phyloP scores from a whole-genome alignment of 1,140 invertebrate genomes.

The Macrobrachium nipponense region DNA sequence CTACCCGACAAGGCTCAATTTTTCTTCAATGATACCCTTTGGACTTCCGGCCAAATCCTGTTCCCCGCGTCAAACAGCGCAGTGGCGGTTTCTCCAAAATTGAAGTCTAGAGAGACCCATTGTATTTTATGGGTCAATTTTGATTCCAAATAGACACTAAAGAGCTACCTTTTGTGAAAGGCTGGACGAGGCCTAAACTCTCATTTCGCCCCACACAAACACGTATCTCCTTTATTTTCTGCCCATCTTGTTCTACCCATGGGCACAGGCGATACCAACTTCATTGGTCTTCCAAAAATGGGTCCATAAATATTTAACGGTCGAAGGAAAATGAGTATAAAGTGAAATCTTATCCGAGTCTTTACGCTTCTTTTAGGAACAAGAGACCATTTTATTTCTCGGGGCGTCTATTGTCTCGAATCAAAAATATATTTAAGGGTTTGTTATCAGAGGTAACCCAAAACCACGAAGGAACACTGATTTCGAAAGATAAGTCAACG shows the following conservation, averaged over 20 bases:
- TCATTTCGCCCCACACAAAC: not conserved
- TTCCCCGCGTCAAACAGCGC: too few relatives aligned
- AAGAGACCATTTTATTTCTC: conserved; percentile 26
- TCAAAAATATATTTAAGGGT: conserved; percentile 50
- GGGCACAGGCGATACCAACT: conserved; percentile 24
- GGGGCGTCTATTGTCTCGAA: conserved; percentile 42
- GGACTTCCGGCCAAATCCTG: too few relatives aligned
- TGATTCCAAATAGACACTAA: too few relatives aligned
- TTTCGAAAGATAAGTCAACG: conserved; percentile 13
- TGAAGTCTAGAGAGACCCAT: too few relatives aligned
- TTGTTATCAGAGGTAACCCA: conserved; percentile 53
- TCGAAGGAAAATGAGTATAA: conserved; percentile 14
- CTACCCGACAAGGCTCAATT: too few relatives aligned
- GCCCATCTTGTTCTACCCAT: not conserved
- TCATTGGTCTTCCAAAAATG: conserved; percentile 27
- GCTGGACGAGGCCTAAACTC: not conserved
- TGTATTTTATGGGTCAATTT: too few relatives aligned
- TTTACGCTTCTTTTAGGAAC: conserved; percentile 30
- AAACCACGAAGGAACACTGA: conserved; percentile 34
- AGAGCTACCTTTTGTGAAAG: not conserved
- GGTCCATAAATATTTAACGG: conserved; percentile 31
- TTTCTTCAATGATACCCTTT: too few relatives aligned
- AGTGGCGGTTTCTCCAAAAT: too few relatives aligned
- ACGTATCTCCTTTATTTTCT: not conserved
- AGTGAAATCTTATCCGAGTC: conserved; percentile 31